A percentile compares a stretch with the other conserved stretches of the same genome.
Conservation (phyloP, 2,113 vertebrate species). For the Scortum barcoo region DNA sequence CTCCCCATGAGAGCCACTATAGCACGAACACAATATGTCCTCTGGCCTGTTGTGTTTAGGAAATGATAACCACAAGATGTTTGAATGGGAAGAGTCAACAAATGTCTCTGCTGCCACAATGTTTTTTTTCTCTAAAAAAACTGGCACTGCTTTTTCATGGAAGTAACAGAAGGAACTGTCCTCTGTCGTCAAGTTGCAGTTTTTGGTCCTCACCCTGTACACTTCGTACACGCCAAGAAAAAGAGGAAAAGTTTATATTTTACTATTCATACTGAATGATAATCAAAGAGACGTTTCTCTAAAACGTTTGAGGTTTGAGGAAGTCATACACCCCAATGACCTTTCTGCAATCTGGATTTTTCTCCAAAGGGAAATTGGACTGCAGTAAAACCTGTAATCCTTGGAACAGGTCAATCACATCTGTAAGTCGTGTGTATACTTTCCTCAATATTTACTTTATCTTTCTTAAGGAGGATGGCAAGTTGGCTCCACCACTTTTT, state of each 20-base stretch:
- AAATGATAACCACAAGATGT: slow-evolving; percentile 50
- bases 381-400: slow-evolving; percentile 22
- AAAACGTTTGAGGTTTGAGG: not conserved
- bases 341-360: slow-evolving; percentile 54
- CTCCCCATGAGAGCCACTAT: slow-evolving; percentile 36
- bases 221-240: not conserved
- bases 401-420: slow-evolving; percentile 57
- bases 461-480: slow-evolving; percentile 21
- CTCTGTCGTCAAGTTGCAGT: not conserved
- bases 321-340: slow-evolving; percentile 42
- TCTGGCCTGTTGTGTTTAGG: slow-evolving; percentile 44
- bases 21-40: slow-evolving; percentile 44
- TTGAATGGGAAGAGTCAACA: slow-evolving; percentile 11
- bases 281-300: slow-evolving; percentile 24
- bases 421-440: slow-evolving; percentile 18
- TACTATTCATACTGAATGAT: slow-evolving; percentile 8
- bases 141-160: not conserved
- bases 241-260: not conserved
- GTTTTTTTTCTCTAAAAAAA: not conserved
- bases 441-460: slow-evolving; percentile 26
- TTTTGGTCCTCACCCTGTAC: not conserved
- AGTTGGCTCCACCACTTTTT: not conserved
- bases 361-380: slow-evolving; percentile 16
- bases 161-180: not conserved
- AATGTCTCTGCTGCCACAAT: slow-evolving; percentile 21